Evolutionary conservation across 1,140 invertebrate species (phyloP).

Genomic region (Hormaphis cornu): DNA sequence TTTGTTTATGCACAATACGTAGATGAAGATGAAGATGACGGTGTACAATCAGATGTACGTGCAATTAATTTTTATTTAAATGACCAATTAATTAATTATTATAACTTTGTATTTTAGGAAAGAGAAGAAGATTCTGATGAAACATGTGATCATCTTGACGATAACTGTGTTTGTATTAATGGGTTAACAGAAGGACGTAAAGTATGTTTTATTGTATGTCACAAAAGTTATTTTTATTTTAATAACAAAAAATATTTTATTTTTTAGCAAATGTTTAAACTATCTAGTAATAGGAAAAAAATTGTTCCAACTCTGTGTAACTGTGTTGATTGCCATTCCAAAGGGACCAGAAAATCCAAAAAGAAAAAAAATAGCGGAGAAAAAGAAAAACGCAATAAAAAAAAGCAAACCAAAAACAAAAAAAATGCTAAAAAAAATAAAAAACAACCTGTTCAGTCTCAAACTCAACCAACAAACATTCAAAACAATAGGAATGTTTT

Average conservation of each 20-base stretch:
- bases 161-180: constrained; percentile 27
- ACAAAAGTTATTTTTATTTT: neutral
- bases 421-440: constrained; percentile 25
- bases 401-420: constrained; percentile 9
- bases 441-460: constrained; percentile 7
- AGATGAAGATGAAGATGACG: constrained; percentile 9
- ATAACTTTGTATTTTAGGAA: constrained; percentile 36
- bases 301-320: constrained; percentile 10
- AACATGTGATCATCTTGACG: constrained; percentile 28
- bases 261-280: constrained; percentile 15
- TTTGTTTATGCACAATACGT: constrained; percentile 4
- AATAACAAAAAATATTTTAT: neutral
- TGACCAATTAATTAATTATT: constrained; percentile 36
- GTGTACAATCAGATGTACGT: constrained; percentile 18
- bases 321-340: constrained; percentile 24
- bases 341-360: constrained; percentile 20
- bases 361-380: constrained; percentile 15
- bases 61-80: neutral
- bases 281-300: constrained; percentile 4
- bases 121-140: constrained; percentile 35
- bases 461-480: neutral
- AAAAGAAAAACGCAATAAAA: constrained; percentile 23
- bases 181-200: constrained; percentile 8
- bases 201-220: neutral
- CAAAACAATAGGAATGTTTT: neutral